Base-by-base conservation (phyloP, 1,140 invertebrate genomes). In the Euura lappo region DNA sequence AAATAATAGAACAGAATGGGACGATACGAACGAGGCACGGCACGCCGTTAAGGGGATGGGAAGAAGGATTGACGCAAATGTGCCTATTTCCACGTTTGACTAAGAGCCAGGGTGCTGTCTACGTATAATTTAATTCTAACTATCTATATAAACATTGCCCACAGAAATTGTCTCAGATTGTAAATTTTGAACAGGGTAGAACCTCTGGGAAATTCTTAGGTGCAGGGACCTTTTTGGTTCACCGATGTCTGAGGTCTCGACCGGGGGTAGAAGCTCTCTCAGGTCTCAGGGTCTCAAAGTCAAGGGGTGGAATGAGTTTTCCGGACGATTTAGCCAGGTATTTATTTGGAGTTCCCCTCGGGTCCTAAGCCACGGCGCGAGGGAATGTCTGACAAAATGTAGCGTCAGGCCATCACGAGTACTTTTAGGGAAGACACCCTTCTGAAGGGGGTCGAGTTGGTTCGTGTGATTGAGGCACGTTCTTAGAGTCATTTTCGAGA, bases 241-340 rank as follows among this genome's bases (percentile, higher is more conserved):
- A 65, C 28, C 44, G 66, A 68, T 6, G 46, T 47, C 73, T 28
- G 51, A 70, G 68, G 73, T 70, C 45, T 45, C 28, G 73, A 68
- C 66, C 66, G 69, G 45, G 45, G 73, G 45, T 69, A 70, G 42
- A 75, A 80, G 74, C 75, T 10, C 13, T 64, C 60, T 10, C 13
- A 68, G 44, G 66, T 64, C 73, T n/a, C 8, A 60, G 51, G 51
- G 51, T 60, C 13, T n/a, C 8, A 60, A n/a, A 76, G 74, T 76
- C 65, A 72, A 69, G 75, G 77, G 73, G 80, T 79, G 78, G 79
- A 80, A 82, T 79, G 81, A 82, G 80, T 82, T 82, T 82, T 82
- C 80, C 78, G 75, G 80, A 74, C 80, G 80, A 81, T 82, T 82
- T 82, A 80, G 76, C 74, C 74, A 78, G 80, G 79, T 82, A 82